A percentile compares a stretch with the other conserved stretches of the same genome.
Conservation (phyloP, 2,113 vertebrate genomes). For the Coryphaenoides rupestris region DNA sequence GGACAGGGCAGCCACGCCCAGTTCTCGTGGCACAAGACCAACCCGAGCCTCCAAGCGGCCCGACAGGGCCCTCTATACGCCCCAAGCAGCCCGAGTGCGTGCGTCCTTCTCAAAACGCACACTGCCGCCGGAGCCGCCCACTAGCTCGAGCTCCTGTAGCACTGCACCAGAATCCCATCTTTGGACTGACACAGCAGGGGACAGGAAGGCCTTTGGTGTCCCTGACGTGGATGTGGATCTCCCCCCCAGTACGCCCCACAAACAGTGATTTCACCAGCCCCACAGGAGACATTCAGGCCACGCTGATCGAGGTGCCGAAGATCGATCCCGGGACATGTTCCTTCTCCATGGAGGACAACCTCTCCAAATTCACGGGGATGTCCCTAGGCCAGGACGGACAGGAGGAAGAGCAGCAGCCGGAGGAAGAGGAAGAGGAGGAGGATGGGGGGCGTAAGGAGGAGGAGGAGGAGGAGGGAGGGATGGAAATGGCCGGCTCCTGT, state of each 20-base stretch:
- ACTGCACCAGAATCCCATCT: constrained; percentile 27
- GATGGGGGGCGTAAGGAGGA: too few species aligned
- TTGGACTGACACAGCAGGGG: constrained; percentile 23
- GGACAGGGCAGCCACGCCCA: constrained; percentile 9
- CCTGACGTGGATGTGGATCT: constrained; percentile 6
- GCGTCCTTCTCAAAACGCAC: constrained; percentile 23
- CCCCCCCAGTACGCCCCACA: neutral
- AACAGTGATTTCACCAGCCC: too few species aligned
- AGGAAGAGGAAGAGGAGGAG: neutral
- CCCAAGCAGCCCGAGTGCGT: constrained; percentile 56
- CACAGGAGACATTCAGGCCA: neutral
- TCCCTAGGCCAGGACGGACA: constrained; percentile 24
- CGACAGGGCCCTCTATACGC: constrained; percentile 71
- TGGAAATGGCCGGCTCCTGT: neutral
- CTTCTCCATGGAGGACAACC: constrained; percentile 35
- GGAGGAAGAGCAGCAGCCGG: neutral
- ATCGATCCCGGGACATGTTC: constrained; percentile 1
- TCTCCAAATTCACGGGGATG: constrained; percentile 32
- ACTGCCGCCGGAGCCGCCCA: neutral
- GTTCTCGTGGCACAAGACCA: neutral
- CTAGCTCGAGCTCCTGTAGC: constrained; percentile 17
- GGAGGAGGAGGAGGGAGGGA: constrained; percentile 14
- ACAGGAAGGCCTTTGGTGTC: neutral
- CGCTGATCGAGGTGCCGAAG: neutral
- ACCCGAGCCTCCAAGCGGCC: constrained; percentile 52